Base-by-base conservation (phyloP, 2,113 vertebrate genomes). In the Ophiodon elongatus region DNA sequence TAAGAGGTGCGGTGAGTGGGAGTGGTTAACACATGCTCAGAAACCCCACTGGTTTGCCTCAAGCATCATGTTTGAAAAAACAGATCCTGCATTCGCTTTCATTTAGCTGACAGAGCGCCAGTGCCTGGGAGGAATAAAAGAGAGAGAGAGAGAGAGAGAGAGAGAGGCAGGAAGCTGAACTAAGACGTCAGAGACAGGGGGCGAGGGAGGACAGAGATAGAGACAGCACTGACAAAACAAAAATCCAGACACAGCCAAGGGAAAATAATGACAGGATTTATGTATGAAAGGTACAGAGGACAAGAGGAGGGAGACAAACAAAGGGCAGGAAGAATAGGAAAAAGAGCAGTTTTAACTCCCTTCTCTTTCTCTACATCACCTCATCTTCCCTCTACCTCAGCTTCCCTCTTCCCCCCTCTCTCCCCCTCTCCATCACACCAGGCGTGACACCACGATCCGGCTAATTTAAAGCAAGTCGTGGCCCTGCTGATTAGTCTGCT, bases 401-500 rank as follows among this genome's bases (percentile, higher is more conserved):
- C n/a, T n/a, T n/a, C 43, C 63, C 25, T 41, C 76, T 27, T 5
- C 45, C 2, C n/a, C 50, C 19, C 41, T 25, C 31, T 29, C 4
- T 37, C n/a, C 57, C 41, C 56, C 33, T 68, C 80, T 85, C 70
- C 78, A 76, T 91, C 82, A 76, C 86, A 85, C 64, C 89, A 87
- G 88, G 56, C 54, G 35, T 1, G 9, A 67, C 84, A 82, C 75
- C 70, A 54, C 25, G 3, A 68, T 82, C 69, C 14, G 27, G 88
- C 88, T 94, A 82, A 92, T 94, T 94, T 90, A 90, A 90, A 91
- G 85, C 79, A 81, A 31, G 76, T 43, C 27, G 69, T 83, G 84
- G 73, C 85, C 76, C 68, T 21, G 70, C 71, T 91, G 89, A 95
- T 95, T 92, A 93, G 90, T 88, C 84, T 82, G 80, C 93, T 93